Percentiles rank a stretch among this genome's conserved stretches.
These are phyloP conservation scores for Myiotriccus ornatus DNA, from an alignment of 2,797 vertebrate genomes.

Conservation along the genomic window DNA sequence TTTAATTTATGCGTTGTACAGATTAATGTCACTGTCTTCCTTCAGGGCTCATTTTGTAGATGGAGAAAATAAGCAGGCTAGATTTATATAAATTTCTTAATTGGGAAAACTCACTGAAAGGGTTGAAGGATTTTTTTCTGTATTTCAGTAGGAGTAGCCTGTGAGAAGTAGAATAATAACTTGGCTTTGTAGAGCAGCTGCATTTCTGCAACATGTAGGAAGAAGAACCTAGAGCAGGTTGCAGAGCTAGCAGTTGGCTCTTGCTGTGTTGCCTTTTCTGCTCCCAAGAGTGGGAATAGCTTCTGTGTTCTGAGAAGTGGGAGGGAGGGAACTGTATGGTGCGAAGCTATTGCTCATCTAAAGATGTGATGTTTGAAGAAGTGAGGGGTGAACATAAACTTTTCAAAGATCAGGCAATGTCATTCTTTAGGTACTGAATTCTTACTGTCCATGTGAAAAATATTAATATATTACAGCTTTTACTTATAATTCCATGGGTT, in stretches of 20 bases:
- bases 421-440: neutral
- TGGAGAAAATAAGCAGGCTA: neutral
- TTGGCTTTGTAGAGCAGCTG: neutral
- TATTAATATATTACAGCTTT: neutral
- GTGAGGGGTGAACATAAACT: neutral
- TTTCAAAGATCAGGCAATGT: neutral
- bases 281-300: neutral
- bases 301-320: neutral
- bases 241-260: neutral
- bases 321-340: neutral
- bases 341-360: neutral
- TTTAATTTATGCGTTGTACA: neutral
- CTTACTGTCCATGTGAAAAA: neutral
- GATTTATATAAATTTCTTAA: neutral
- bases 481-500: neutral
- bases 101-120: neutral
- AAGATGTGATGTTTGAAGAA: neutral
- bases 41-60: neutral
- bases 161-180: neutral
- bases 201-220: neutral
- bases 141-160: neutral
- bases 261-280: neutral
- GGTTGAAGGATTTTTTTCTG: neutral
- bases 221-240: neutral
- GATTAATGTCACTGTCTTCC: neutral